Conservation (phyloP, 2,797 vertebrate genomes). For the Myotis myotis region DNA sequence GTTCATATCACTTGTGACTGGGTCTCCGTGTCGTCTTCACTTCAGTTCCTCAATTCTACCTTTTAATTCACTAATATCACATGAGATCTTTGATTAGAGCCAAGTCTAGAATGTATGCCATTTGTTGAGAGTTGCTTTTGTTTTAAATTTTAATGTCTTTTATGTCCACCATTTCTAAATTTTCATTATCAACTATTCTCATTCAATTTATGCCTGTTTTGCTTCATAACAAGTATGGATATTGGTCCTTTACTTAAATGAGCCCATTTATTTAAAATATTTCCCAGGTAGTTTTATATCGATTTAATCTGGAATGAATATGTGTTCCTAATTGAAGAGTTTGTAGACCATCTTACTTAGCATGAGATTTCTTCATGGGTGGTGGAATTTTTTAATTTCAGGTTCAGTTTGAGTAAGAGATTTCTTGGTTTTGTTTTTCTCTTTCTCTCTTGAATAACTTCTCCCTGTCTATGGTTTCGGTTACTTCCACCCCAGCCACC, state of each 20-base stretch:
- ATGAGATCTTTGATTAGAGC: neutral
- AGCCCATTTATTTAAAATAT: neutral
- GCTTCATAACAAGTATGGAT: neutral
- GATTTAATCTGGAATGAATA: neutral
- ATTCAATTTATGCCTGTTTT: neutral
- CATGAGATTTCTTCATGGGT: neutral
- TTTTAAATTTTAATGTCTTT: neutral
- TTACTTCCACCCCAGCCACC: neutral
- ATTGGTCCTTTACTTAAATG: neutral
- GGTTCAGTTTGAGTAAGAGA: neutral
- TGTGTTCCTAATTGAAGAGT: neutral
- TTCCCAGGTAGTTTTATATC: neutral
- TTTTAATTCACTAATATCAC: neutral
- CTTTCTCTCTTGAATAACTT: neutral
- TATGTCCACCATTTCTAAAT: neutral
- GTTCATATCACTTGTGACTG: neutral
- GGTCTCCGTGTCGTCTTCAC: neutral
- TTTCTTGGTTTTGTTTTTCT: neutral
- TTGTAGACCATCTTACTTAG: neutral
- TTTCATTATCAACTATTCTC: neutral
- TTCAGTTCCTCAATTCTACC: neutral
- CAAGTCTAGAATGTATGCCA: neutral
- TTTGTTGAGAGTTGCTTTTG: neutral
- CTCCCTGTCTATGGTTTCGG: neutral
- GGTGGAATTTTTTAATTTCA: neutral